Evolutionary conservation across 37 sponge, comb jelly and placozoan species (phyloP).

Genomic region (Hexactinellida sp.): DNA sequence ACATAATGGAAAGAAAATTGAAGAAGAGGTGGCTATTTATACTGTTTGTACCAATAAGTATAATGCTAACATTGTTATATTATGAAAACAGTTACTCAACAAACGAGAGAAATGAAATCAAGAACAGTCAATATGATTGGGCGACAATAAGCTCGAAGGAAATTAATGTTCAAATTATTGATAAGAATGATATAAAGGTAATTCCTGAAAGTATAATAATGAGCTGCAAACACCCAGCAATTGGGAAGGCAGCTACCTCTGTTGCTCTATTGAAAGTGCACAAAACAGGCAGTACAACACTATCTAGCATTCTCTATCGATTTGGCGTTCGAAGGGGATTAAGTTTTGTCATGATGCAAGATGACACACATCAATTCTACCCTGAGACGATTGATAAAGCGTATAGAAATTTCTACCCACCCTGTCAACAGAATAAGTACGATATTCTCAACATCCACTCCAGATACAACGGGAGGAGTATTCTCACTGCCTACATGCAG

Average conservation of each 20-base stretch:
- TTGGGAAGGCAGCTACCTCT: not conserved
- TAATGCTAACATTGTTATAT: no score
- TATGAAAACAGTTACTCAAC: no score
- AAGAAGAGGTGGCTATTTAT: no score
- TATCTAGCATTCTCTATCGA: not conserved
- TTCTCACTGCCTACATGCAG: not conserved
- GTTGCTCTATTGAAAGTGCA: not conserved
- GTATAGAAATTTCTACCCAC: not conserved
- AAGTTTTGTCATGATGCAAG: not conserved
- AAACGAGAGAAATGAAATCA: no score
- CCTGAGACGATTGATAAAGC: not conserved
- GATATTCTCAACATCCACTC: constrained; percentile 7
- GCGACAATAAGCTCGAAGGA: no score
- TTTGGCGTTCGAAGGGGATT: not conserved
- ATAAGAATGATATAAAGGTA: no score
- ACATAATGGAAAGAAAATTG: no score
- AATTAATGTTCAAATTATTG: no score
- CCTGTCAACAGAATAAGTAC: not conserved
- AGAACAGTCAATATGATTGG: no score
- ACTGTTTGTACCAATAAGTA: no score
- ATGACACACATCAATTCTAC: not conserved
- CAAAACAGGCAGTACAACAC: constrained; percentile 1
- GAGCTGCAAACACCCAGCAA: not conserved
- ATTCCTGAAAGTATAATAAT: not conserved
- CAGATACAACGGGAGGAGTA: not conserved